Base-by-base conservation (phyloP, 1,140 invertebrate species). In the Trissolcus basalis region DNA sequence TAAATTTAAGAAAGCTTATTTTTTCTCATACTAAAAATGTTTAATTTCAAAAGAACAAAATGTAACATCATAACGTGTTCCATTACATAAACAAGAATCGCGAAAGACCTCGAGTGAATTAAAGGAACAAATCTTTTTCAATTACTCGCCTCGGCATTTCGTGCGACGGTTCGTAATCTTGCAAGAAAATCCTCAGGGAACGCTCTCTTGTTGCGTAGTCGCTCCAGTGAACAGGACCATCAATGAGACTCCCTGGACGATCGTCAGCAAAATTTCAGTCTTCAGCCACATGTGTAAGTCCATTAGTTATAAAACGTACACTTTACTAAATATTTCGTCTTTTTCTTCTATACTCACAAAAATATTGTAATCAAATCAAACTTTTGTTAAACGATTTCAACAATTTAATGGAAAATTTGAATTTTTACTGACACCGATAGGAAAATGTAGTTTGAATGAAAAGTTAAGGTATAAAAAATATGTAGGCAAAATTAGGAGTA, bases 261-360 rank as follows among this genome's bases (percentile, higher is more conserved):
- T 86, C 82, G 86, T 87, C 85, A 87, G 83, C 85, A 85, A 76
- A 86, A 87, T 86, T 86, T 83, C 75, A 74, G 74, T 80, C 81
- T 74, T 82, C 77, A 70, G 81, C 80, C 83, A 85, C 84, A 84
- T 83, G 82, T 84, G 83, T 70, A 65, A 61, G 19, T 50, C 55
- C 49, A 39, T 11, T 39, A 27, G 19, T 27, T 27, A 27, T 27
- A 27, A 27, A 27, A 27, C 6, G 19, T 27, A 6, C 19, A 27
- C 19, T 27, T 27, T 27, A 27, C 19, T 27, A 6, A 27, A 27
- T 6, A 3, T 6, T 6, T 27, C 19, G 2, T 3, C 19, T 27
- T 6, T 27, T 27, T 27, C 6, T 27, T 27, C n/a, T n/a, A n/a
- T n/a, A n/a, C n/a, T n/a, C n/a, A n/a, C n/a, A n/a, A n/a, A n/a